Percentiles rank a stretch among this genome's conserved stretches.
Conservation (phyloP, 2,797 vertebrate genomes). For the Dicrostonyx torquatus region DNA sequence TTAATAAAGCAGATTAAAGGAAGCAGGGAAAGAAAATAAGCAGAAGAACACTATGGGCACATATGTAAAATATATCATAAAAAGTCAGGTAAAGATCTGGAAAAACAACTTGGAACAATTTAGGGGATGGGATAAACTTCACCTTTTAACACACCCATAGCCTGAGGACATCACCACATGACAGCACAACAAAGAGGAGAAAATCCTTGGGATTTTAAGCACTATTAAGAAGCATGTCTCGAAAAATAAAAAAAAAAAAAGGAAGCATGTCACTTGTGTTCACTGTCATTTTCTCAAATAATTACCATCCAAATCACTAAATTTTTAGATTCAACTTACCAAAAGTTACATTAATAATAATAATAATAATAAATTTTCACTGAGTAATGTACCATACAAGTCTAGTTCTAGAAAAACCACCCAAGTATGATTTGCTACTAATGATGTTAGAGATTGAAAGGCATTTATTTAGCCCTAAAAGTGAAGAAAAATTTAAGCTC, state of each 20-base stretch:
- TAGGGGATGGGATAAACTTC: neutral
- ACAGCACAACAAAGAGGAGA: neutral
- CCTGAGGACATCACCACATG: neutral
- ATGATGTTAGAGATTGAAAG: neutral
- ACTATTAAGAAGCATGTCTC: too few relatives aligned
- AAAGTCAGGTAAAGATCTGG: slow-evolving; percentile 19
- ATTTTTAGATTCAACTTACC: neutral
- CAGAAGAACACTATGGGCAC: neutral
- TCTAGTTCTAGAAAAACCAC: neutral
- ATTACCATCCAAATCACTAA: neutral
- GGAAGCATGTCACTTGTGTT: neutral
- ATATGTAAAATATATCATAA: neutral
- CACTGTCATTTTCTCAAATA: slow-evolving; percentile 25
- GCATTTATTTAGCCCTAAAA: neutral
- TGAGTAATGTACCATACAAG: neutral
- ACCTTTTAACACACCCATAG: slow-evolving; percentile 5
- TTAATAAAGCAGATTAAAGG: neutral
- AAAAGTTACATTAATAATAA: neutral
- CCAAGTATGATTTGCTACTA: neutral
- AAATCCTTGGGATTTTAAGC: neutral
- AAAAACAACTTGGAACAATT: slow-evolving; percentile 5
- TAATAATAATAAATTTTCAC: neutral
- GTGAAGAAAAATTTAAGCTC: neutral
- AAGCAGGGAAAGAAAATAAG: slow-evolving; percentile 17
- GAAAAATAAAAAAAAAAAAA: too few relatives aligned